Base-by-base conservation (phyloP, 1,140 invertebrate genomes). In the Sweltsa coloradensis region DNA sequence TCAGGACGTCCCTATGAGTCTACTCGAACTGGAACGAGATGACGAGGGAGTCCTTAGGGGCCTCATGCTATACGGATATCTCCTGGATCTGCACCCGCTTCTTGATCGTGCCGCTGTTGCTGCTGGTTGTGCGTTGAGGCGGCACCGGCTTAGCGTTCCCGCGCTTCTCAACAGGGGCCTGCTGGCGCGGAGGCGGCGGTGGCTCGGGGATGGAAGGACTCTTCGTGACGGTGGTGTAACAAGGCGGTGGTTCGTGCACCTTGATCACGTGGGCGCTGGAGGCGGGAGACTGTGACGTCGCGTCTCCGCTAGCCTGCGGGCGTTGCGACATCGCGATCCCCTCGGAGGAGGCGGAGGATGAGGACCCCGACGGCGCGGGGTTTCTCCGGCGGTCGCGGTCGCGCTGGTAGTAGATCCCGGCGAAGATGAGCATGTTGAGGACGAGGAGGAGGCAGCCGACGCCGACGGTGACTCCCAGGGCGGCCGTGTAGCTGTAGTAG, bases 391-490 rank as follows among this genome's bases (percentile, higher is more conserved):
- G 55, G 45, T 72, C 69, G 4, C 73, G 60, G 48, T 85, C 79
- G 26, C 83, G 67, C 57, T 89, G 85, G 58, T 89, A 86, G 62
- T 89, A 91, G 47, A 92, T 85, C 37, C 83, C 88, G 2, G 85
- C 84, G 57, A 91, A 91, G 41, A 92, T 84, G 34, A 92, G 66
- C 63, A 90, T 76, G 65, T 94, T 92, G 11, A 93, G 71, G 3
- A 90, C 74, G 3, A 94, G 69, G 3, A 94, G 72, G 34, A 87
- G 82, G 59, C 87, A 89, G 1, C 89, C 89, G 16, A 92, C 80
- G 1, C 87, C 85, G 11, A 92, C 83, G 0, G 87, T 91, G n/a
- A 91, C 81, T 11, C 80, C 83, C n/a, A 91, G 70, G 6, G 85
- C 85, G 1, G 85, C 83, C 1, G 83, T 86, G 53, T 85, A 86